A percentile compares a stretch with the other conserved stretches of the same genome.
These are phyloP conservation scores for Drosophila lutescens DNA, from an alignment of 2,888 invertebrate species.

Conservation along the genomic window DNA sequence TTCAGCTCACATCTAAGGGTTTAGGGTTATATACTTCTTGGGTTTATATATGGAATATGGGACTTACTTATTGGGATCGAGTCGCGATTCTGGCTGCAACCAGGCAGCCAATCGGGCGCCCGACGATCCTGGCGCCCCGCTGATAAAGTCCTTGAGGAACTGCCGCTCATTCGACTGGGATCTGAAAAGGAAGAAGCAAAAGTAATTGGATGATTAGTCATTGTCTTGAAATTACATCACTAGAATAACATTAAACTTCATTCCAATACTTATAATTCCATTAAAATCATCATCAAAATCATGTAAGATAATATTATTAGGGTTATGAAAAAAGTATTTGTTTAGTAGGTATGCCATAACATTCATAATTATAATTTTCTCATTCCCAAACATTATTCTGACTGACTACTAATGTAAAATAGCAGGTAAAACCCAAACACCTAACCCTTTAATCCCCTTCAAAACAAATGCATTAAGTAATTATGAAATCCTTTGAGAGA, in stretches of 20 bases:
- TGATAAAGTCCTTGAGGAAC: slow-evolving; percentile 96
- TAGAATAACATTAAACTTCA: too few relatives aligned
- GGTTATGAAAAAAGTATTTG: too few relatives aligned
- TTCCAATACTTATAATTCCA: too few relatives aligned
- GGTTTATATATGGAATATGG: neutral
- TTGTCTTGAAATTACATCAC: too few relatives aligned
- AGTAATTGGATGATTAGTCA: neutral
- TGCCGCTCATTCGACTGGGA: slow-evolving; percentile 95
- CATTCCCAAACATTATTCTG: too few relatives aligned
- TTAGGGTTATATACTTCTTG: neutral
- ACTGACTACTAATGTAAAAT: too few relatives aligned
- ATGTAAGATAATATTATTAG: too few relatives aligned
- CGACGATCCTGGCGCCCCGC: slow-evolving; percentile 92
- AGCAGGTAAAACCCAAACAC: neutral
- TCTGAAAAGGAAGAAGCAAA: slow-evolving; percentile 83
- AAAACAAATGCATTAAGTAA: neutral
- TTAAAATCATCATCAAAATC: too few relatives aligned
- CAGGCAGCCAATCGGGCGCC: slow-evolving; percentile 97
- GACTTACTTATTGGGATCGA: slow-evolving; percentile 89
- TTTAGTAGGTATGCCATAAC: too few relatives aligned
- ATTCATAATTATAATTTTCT: too few relatives aligned
- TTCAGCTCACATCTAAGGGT: slow-evolving; percentile 90
- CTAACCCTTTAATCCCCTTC: neutral
- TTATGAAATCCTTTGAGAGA: neutral
- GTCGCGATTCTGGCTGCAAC: slow-evolving; percentile 96